Evolutionary conservation across 2,113 vertebrate genomes (phyloP).

Genomic region (Talpa occidentalis): DNA sequence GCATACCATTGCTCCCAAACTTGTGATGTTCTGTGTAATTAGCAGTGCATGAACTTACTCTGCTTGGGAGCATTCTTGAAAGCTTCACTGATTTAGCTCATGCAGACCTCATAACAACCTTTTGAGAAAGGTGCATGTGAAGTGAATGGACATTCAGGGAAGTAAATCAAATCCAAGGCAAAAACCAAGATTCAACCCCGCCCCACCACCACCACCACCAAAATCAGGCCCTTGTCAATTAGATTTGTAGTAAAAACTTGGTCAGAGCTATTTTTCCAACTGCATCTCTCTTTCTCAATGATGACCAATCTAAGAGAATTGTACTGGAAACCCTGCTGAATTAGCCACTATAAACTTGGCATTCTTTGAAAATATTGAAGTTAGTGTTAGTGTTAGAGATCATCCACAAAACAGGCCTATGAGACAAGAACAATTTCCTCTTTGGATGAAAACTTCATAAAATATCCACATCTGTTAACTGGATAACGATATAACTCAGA

Average conservation of each 20-base stretch:
- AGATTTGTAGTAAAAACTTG: neutral
- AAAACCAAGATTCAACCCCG: neutral
- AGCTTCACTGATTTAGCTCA: neutral
- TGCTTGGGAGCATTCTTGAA: neutral
- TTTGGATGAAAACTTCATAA: neutral
- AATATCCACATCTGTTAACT: neutral
- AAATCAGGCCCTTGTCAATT: neutral
- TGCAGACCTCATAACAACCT: neutral
- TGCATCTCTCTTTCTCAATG: neutral
- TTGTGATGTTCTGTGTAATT: neutral
- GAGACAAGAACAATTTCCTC: neutral
- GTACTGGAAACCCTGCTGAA: neutral
- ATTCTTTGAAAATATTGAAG: neutral
- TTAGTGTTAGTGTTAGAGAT: neutral
- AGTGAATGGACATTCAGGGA: neutral
- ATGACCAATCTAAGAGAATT: neutral
- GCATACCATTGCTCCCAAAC: no score
- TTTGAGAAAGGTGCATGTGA: neutral
- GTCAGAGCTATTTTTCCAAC: neutral
- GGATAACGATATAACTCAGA: neutral
- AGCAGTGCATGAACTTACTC: neutral
- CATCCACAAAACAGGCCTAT: neutral
- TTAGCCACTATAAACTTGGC: neutral
- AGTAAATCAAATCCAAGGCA: neutral
- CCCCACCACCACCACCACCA: fast-evolving